A percentile compares a stretch with the other conserved stretches of the same genome.
These are phyloP conservation scores for Sylvia borin DNA, from an alignment of 2,797 vertebrate genomes.

Conservation along the genomic window DNA sequence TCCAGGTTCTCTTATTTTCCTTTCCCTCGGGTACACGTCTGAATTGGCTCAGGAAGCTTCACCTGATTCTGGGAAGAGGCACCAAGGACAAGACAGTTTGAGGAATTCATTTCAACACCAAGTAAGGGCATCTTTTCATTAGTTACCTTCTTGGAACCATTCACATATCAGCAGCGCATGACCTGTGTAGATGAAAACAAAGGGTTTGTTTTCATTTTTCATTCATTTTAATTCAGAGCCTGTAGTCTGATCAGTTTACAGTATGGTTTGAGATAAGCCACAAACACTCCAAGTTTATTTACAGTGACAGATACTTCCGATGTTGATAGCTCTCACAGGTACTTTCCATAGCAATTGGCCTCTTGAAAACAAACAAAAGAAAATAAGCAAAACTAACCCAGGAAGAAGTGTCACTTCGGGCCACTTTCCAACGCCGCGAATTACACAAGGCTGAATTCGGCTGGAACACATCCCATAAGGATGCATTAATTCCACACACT, in stretches of 20 bases:
- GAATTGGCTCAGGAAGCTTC: not conserved
- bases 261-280: not conserved
- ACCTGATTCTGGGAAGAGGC: not conserved
- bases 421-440: not conserved
- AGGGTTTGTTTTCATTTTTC: not conserved
- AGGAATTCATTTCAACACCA: not conserved
- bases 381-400: not conserved
- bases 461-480: not conserved
- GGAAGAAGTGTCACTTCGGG: not conserved
- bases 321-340: not conserved
- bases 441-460: not conserved
- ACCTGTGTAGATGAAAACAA: not conserved
- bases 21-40: not conserved
- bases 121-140: not conserved
- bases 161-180: not conserved
- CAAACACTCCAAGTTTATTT: not conserved
- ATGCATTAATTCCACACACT: not conserved
- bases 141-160: not conserved
- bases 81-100: not conserved
- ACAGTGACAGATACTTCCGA: not conserved
- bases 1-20: not conserved
- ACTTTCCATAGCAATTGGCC: not conserved
- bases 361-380: not conserved
- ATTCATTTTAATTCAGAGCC: not conserved
- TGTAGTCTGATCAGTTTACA: not conserved